phyloP scores from a whole-genome alignment of 1,140 invertebrate species.

The Idris sp. region DNA sequence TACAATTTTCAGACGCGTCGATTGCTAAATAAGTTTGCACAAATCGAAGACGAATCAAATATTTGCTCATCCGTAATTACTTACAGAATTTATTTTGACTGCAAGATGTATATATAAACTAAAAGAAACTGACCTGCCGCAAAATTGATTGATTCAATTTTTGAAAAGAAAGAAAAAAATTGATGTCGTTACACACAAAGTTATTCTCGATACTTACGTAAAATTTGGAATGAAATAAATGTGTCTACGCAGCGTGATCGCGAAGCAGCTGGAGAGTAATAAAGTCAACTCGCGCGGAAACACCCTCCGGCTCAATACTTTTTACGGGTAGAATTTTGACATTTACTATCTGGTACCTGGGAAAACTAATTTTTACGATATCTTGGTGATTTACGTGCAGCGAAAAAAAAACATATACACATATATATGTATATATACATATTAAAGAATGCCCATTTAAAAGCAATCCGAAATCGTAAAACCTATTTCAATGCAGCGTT shows the following conservation, averaged over 20 bases:
- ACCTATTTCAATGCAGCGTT: constrained; percentile 33
- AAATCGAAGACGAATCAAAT: constrained; percentile 33
- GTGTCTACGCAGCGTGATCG: constrained; percentile 43
- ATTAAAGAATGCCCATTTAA: constrained; percentile 24
- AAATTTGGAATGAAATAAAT: constrained; percentile 32
- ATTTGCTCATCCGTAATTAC: constrained; percentile 32
- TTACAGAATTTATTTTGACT: constrained; percentile 17
- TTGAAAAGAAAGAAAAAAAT: too few relatives aligned
- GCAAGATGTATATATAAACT: too few relatives aligned
- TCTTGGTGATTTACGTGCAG: constrained; percentile 59
- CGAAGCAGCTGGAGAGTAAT: constrained; percentile 51
- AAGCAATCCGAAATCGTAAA: constrained; percentile 56
- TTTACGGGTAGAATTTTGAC: constrained; percentile 64
- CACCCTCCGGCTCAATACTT: constrained; percentile 56
- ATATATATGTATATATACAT: constrained; percentile 21
- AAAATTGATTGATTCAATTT: too few relatives aligned
- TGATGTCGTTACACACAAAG: too few relatives aligned
- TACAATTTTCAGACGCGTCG: constrained; percentile 30
- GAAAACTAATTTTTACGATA: constrained; percentile 66
- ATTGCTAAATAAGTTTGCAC: constrained; percentile 36
- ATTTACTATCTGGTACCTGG: constrained; percentile 67
- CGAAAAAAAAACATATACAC: constrained; percentile 24
- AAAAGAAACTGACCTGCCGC: constrained; percentile 42
- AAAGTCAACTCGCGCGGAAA: constrained; percentile 61
- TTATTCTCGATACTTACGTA: too few relatives aligned